These are phyloP conservation scores for Echinarachnius parma DNA, from an alignment of 53 echinoderm and acorn worm species.

Conservation along the genomic window DNA sequence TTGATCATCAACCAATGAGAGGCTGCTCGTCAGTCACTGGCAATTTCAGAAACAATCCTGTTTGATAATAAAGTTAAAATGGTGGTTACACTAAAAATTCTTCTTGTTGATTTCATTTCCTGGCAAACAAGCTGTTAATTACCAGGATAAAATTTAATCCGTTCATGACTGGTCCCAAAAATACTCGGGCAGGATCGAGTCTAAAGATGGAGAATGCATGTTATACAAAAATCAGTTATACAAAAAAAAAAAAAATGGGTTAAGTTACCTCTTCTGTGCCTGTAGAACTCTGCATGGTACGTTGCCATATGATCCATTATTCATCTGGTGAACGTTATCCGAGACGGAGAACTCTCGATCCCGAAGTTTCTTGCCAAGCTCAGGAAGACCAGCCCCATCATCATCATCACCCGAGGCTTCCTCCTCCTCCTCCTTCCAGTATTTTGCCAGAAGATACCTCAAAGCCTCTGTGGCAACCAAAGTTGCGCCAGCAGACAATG, in stretches of 20 bases:
- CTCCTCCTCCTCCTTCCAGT: not conserved
- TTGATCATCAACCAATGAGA: too few species aligned
- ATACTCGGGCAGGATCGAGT: too few species aligned
- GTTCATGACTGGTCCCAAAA: too few species aligned
- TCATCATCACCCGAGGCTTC: not conserved
- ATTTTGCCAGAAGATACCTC: not conserved
- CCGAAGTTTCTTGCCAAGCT: conserved; percentile 21
- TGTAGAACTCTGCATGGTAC: conserved; percentile 52
- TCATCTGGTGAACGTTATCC: not conserved
- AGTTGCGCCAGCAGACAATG: conserved; percentile 10
- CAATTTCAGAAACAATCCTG: too few species aligned
- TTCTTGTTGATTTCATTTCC: too few species aligned
- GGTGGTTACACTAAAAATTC: not conserved
- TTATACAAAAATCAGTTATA: too few species aligned
- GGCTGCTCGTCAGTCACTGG: too few species aligned
- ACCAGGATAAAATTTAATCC: too few species aligned
- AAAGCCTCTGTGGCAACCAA: not conserved
- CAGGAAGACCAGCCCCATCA: not conserved
- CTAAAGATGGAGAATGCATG: too few species aligned
- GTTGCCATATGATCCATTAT: conserved; percentile 61
- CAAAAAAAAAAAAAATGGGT: too few species aligned
- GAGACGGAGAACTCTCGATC: not conserved
- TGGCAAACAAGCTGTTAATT: too few species aligned
- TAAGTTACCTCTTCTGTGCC: conserved; percentile 49
- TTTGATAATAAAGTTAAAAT: too few species aligned